Percentiles rank a stretch among this genome's conserved stretches.
These are phyloP conservation scores for Embidobia sp. DNA, from an alignment of 2,888 invertebrate genomes.

Conservation along the genomic window DNA sequence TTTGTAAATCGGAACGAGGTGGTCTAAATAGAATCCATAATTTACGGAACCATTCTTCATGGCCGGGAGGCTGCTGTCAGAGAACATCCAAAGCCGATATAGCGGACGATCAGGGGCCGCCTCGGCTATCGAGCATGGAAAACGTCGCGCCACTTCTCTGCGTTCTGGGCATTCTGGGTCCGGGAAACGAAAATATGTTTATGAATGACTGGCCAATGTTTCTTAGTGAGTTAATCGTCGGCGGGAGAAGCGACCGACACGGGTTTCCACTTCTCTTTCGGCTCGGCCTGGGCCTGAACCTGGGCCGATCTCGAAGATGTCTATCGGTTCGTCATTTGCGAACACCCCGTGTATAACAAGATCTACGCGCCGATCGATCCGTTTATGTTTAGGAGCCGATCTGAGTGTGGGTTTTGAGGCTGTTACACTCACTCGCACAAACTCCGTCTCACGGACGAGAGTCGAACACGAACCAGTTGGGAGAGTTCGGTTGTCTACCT, in stretches of 20 bases:
- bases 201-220: slow-evolving; percentile 42
- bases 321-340: slow-evolving; percentile 50
- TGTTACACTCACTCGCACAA: slow-evolving; percentile 44
- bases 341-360: slow-evolving; percentile 48
- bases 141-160: too few species aligned
- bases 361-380: slow-evolving; percentile 2
- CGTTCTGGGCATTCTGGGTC: too few species aligned
- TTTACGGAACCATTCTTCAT: too few species aligned
- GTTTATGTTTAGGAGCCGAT: too few species aligned
- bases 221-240: slow-evolving; percentile 20
- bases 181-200: slow-evolving; percentile 28
- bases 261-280: slow-evolving; percentile 54
- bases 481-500: slow-evolving; percentile 65
- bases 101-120: too few species aligned
- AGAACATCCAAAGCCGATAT: too few species aligned
- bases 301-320: slow-evolving; percentile 54
- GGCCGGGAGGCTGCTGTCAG: too few species aligned
- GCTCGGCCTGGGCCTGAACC: too few species aligned
- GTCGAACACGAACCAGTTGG: slow-evolving; percentile 36
- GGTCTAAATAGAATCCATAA: too few species aligned
- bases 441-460: slow-evolving; percentile 3
- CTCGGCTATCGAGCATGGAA: too few species aligned
- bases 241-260: slow-evolving; percentile 40
- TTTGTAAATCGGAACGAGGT: too few species aligned
- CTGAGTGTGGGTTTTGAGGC: too few species aligned